Base-by-base conservation (phyloP, 2,888 invertebrate genomes). In the Amphipoea lucens region DNA sequence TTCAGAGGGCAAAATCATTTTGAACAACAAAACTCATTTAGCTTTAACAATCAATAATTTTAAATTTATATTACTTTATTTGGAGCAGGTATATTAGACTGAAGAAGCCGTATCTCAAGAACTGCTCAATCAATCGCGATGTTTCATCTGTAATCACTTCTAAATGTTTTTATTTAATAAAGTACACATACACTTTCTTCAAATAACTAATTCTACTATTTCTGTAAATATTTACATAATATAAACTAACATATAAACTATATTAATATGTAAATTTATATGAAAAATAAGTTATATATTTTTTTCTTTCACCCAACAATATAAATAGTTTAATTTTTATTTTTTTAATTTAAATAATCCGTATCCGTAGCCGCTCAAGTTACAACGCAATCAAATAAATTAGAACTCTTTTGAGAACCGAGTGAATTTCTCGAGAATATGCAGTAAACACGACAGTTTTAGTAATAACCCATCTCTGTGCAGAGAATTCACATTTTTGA, bases 311-410 rank as follows among this genome's bases (percentile, higher is more conserved):
- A 3, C 36, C 36, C 36, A 36, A 36, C 36, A 36, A 36, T 3
- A 2, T 36, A 36, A 36, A 36, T 36, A 36, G 3, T 36, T 36
- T 36, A 36, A 36, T 36, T 36, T 36, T 36, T 36, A 36, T 36
- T 36, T 36, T 36, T 29, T 29, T 29, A 29, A 36, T 36, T 36
- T 36, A 3, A 36, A 36, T 36, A 36, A 36, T 36, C 36, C 36
- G 36, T 36, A 36, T 36, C n/a, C 5, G 20, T 29, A 62, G 14
- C 62, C 12, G 23, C 51, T 36, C 4, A 54, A 62, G 51, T 62
- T n/a, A 6, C 6, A 45, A n/a, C 17, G 14, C 45, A 45, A 78
- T 54, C 14, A 45, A 78, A 67, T 29, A 48, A 40, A 78, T 60
- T 67, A 42, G 14, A n/a, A n/a, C 36, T 36, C 51, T 62, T 68